Evolutionary conservation across 2,113 vertebrate species (phyloP), one percentile per base, ranked within the genome.

Genomic region (Leucosticte australis): DNA sequence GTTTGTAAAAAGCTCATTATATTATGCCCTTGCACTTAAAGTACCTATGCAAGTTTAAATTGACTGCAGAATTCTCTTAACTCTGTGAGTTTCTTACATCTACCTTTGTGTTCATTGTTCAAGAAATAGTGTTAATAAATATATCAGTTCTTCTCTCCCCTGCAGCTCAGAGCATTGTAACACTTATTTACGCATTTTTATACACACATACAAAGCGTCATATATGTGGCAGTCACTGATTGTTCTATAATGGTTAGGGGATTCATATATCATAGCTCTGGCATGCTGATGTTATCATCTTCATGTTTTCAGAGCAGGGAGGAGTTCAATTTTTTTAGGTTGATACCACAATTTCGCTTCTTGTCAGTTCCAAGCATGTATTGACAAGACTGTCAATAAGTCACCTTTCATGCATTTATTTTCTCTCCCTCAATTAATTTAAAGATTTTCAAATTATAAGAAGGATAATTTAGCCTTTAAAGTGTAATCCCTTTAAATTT

Each of bases 321-420:
- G 90, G 87, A 87, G 68, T 91, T 94, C 74, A 46, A 85, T 94
- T 86, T 95, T 95, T 92, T 96, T 82, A 59, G 56, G n/a, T 15
- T 78, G 88, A 85, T 92, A 59, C 37, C 56, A 39, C 82, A 75
- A 96, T 97, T 96, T 82, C 83, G 96, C 93, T 94, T 78, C 60
- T 44, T 93, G 95, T 86, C 94, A 90, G 71, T 88, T 90, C 84
- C 84, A 92, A 96, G 91, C 41, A 6, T 59, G 31, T 94, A 95
- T 96, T 96, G 97, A 95, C 95, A 96, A 90, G 65, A 42, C 83
- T 93, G 87, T 86, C 94, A 96, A 83, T 71, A 85, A 93, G 55
- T 55, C 68, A 16, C 56, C 50, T 95, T 90, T 74, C 49, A 41
- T 87, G 53, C 83, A 92, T 94, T 94, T 84, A 76, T 97, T 96